These are phyloP conservation scores for Knipowitschia caucasica DNA, from an alignment of 2,797 vertebrate species.

Conservation along the genomic window DNA sequence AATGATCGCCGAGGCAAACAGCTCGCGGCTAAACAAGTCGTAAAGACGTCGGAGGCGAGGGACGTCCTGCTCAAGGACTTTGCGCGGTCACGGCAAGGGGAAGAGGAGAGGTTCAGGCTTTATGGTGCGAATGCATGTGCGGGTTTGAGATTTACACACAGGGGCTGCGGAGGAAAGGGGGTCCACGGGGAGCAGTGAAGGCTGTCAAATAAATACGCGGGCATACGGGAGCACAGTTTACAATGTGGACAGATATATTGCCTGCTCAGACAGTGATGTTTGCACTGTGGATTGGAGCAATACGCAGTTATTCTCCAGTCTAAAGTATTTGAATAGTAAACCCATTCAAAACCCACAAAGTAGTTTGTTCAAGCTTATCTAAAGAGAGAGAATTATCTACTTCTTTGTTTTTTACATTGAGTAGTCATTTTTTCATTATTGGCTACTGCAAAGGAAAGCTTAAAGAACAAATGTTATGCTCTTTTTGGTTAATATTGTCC, in stretches of 20 bases:
- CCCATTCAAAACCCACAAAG: not conserved
- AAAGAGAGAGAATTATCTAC: no score
- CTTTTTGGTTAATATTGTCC: no score
- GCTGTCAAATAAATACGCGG: constrained; percentile 38
- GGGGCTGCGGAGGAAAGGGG: constrained; percentile 33
- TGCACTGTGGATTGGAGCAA: constrained; percentile 21
- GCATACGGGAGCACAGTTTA: constrained; percentile 24
- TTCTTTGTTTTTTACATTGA: no score
- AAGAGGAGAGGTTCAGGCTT: constrained; percentile 27
- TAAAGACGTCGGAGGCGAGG: constrained; percentile 69
- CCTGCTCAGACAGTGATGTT: constrained; percentile 29
- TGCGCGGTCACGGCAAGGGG: constrained; percentile 45
- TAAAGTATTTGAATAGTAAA: constrained; percentile 1
- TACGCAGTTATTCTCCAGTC: no score
- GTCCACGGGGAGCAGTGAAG: constrained; percentile 52
- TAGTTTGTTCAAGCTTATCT: not conserved
- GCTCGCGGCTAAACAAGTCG: constrained; percentile 64
- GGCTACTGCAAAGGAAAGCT: no score
- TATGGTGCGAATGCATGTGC: constrained; percentile 62
- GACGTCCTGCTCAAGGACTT: constrained; percentile 71
- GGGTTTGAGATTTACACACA: constrained; percentile 67
- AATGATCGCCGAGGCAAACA: constrained; percentile 65
- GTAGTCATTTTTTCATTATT: no score
- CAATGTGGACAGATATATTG: constrained; percentile 12
- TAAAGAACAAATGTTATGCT: no score